These are phyloP conservation scores for Paratilapia polleni DNA, from an alignment of 2,113 vertebrate genomes.

Conservation along the genomic window DNA sequence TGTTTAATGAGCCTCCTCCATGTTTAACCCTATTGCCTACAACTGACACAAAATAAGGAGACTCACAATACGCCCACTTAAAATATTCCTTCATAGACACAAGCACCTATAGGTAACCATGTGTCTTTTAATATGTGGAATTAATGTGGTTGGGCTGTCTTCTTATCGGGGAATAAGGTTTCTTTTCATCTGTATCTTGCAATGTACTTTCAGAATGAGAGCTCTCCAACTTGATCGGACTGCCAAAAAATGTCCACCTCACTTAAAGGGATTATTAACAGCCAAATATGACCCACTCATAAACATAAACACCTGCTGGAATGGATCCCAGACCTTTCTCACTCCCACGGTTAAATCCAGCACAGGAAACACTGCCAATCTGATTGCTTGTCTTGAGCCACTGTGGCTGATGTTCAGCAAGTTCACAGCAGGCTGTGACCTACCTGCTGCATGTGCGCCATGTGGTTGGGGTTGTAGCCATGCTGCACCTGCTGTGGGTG, in stretches of 20 bases:
- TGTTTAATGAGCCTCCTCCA: not conserved
- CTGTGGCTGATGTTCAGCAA: not conserved
- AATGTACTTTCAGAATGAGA: not conserved
- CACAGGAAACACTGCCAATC: not conserved
- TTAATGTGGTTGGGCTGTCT: not conserved
- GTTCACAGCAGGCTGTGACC: conserved; percentile 32
- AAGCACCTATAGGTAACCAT: not conserved
- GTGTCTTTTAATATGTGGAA: not conserved
- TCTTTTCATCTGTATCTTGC: not conserved
- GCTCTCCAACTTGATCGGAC: not conserved
- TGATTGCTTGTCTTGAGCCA: not conserved
- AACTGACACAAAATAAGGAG: not conserved
- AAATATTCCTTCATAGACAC: not conserved
- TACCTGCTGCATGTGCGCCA: conserved; percentile 98
- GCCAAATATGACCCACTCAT: conserved; percentile 13
- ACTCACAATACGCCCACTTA: not conserved
- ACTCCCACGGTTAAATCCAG: not conserved
- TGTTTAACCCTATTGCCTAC: not conserved
- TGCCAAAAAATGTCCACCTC: not conserved
- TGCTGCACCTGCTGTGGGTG: conserved; percentile 97
- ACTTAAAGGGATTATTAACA: not conserved
- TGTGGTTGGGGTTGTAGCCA: conserved; percentile 94
- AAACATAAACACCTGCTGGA: conserved; percentile 28
- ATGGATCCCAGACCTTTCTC: conserved; percentile 11
- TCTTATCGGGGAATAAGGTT: conserved; percentile 2